Evolutionary conservation across 2,888 invertebrate species (phyloP), one percentile per base, ranked within the genome.

Genomic region (Xylophagus ater): DNA sequence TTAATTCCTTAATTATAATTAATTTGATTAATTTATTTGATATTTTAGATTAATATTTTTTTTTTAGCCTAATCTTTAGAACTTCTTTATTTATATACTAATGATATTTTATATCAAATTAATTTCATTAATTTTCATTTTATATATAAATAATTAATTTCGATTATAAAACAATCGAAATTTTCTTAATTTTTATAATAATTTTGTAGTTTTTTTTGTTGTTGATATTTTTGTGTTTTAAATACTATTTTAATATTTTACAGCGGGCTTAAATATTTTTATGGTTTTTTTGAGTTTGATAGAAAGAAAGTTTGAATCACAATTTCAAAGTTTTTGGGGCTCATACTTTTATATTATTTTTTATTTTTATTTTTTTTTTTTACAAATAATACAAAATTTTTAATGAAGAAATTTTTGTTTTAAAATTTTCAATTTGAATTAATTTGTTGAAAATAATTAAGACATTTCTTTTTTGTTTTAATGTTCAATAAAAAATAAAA

Each of bases 111-210:
- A 21, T 20, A n/a, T n/a, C n/a, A n/a, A n/a, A n/a, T n/a, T n/a
- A n/a, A n/a, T 20, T 15, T 13, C 9, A 20, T 20, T 36, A 36
- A 7, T 18, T 19, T 20, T 36, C 28, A 32, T 19, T 12, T 10
- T 26, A 35, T 37, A 41, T 32, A 30, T 30, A 30, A 17, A 14
- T 14, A 17, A n/a, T 24, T 32, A 12, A 13, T 21, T 26, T 32
- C 32, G 38, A 38, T 38, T 39, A 39, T 33, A 33, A 39, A 21
- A 39, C 33, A 33, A 39, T 33, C 33, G 38, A 33, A 39, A 26
- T 23, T 23, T 23, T 9, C n/a, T n/a, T 26, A 10, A 7, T 38
- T 19, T 31, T 17, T 3, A 8, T 8, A 30, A 30, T 18, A 18
- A 15, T 30, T 17, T 18, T 30, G 3, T 26, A 32, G 18, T 20